Evolutionary conservation across 2,113 vertebrate genomes (phyloP).

Genomic region (Pelobates fuscus): DNA sequence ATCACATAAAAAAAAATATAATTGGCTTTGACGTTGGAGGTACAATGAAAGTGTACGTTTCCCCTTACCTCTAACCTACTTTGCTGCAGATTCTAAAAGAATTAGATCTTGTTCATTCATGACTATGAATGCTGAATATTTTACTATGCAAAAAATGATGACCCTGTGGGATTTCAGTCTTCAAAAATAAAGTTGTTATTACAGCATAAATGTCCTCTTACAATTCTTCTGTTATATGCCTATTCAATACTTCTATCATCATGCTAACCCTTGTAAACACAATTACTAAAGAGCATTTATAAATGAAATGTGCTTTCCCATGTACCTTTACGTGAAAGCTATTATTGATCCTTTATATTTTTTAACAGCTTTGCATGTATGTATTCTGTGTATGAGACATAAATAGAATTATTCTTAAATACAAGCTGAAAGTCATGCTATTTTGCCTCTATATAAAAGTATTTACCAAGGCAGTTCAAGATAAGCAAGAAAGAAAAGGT

Average conservation of each 20-base stretch:
- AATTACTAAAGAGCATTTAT: constrained; percentile 37
- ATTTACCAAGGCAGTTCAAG: too few relatives aligned
- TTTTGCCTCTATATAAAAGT: too few relatives aligned
- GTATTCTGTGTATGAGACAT: not conserved
- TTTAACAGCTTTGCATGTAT: not conserved
- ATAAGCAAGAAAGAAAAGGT: too few relatives aligned
- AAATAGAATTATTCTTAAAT: not conserved
- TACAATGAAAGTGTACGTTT: too few relatives aligned
- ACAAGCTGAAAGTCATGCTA: too few relatives aligned
- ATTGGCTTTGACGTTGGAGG: too few relatives aligned
- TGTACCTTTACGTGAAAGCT: constrained; percentile 24
- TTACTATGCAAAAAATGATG: constrained; percentile 1
- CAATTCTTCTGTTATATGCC: constrained; percentile 29
- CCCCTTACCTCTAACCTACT: constrained; percentile 30
- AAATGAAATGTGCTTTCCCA: constrained; percentile 9
- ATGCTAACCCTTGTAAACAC: constrained; percentile 17
- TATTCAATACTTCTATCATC: constrained; percentile 40
- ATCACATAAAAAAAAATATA: too few relatives aligned
- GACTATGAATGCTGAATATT: constrained; percentile 3
- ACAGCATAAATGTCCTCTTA: constrained; percentile 24
- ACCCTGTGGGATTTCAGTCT: constrained; percentile 25
- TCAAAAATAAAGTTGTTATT: constrained; percentile 31
- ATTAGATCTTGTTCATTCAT: constrained; percentile 23
- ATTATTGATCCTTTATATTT: not conserved
- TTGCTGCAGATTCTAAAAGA: not conserved